Conservation (phyloP, 35 echinoderm and acorn worm species). For the Apostichopus japonicus region DNA sequence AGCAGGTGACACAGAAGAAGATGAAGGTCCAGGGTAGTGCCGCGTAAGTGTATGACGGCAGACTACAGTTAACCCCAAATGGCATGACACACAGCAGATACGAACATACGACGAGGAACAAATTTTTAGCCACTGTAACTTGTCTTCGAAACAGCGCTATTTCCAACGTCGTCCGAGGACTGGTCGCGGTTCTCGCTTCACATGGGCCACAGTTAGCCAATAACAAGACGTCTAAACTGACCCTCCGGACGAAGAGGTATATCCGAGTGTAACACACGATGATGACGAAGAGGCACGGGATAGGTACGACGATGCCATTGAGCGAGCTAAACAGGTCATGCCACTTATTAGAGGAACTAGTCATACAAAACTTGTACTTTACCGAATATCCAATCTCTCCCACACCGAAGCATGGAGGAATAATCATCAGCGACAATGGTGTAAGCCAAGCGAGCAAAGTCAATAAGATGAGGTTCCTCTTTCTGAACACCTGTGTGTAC, state of each 20-base stretch:
- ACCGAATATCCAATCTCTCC: slow-evolving; percentile 18
- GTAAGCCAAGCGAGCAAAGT: neutral
- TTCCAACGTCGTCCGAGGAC: slow-evolving; percentile 5
- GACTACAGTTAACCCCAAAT: neutral
- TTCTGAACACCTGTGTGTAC: neutral
- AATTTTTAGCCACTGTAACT: slow-evolving; percentile 44
- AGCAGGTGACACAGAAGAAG: neutral
- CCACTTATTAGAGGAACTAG: neutral
- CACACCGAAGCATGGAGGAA: neutral
- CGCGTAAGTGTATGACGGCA: neutral
- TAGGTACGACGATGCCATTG: neutral
- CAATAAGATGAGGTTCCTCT: neutral
- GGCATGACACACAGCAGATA: slow-evolving; percentile 24
- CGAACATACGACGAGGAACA: slow-evolving; percentile 42
- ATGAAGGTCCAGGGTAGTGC: slow-evolving; percentile 11
- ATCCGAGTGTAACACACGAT: slow-evolving; percentile 22
- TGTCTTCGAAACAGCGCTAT: slow-evolving; percentile 15
- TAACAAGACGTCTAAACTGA: neutral
- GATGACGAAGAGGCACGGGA: slow-evolving; percentile 41
- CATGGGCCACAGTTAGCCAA: neutral
- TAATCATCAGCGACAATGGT: neutral
- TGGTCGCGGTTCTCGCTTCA: neutral
- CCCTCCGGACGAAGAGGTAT: neutral
- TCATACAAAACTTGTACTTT: slow-evolving; percentile 22
- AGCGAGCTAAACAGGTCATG: slow-evolving; percentile 6